Base-by-base conservation (phyloP, 2,113 vertebrate species). In the Stigmatopora argus region DNA sequence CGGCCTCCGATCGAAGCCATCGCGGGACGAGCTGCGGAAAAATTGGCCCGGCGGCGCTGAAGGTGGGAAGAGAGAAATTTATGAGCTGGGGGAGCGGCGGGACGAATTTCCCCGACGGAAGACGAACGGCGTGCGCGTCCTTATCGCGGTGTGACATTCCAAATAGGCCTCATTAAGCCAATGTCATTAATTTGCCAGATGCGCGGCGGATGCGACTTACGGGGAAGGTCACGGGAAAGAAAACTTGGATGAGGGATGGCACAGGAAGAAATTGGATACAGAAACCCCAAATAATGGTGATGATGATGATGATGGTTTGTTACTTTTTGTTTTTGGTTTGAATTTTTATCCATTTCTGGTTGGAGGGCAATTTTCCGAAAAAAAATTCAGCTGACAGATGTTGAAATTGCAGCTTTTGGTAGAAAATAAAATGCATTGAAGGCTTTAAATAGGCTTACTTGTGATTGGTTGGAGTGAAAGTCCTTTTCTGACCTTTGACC, bases 151-250 rank as follows among this genome's bases (percentile, higher is more conserved):
- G 62, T 84, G 83, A 78, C 78, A 80, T 84, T 86, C 78, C 76
- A 81, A 89, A 86, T 84, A 83, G 78, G 73, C 63, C 81, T 85
- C 85, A 88, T 90, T 88, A 90, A 71, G 78, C 72, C 83, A 83
- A 89, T 88, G 82, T 73, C 83, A 88, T 87, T 86, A 89, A 86
- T 88, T 88, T 85, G 79, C 79, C 85, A 87, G 85, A 83, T 81
- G 81, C 83, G 76, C 65, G 48, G 78, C 74, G 69, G 53, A 72
- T 70, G 56, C 48, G 52, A 76, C 67, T 64, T 78, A 67, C 82
- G 83, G 71, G 14, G 69, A 85, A 82, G 87, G 79, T 87, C 83
- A 80, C 65, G 13, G n/a, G 19, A 66, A 67, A 75, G 66, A 73
- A 76, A 79, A 83, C 74, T 72, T 57, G 51, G 76, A 61, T 70